These are phyloP conservation scores for Macroglossus sobrinus DNA, from an alignment of 2,113 vertebrate genomes.

Conservation along the genomic window DNA sequence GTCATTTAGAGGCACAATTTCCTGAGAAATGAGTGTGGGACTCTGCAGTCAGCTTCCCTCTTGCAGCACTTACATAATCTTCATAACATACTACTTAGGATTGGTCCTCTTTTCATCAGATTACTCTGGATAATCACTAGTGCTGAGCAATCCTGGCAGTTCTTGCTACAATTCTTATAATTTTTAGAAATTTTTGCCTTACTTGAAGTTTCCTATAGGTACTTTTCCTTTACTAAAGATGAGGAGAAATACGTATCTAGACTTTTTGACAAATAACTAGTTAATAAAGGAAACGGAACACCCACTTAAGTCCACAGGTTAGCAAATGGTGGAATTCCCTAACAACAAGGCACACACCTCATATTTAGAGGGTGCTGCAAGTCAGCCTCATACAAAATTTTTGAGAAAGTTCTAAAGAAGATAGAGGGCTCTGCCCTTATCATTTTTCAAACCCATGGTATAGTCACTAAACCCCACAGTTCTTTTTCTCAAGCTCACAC, in stretches of 20 bases:
- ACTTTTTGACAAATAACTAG: not conserved
- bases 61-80: not conserved
- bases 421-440: not conserved
- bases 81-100: accelerated
- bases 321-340: not conserved
- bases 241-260: not conserved
- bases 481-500: not conserved
- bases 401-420: not conserved
- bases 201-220: not conserved
- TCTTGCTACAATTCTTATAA: not conserved
- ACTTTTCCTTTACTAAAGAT: not conserved
- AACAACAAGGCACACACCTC: not conserved
- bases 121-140: not conserved
- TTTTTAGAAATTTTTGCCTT: not conserved
- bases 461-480: not conserved
- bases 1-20: not conserved
- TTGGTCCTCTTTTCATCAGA: not conserved
- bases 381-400: not conserved
- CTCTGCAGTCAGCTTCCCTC: not conserved
- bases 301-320: not conserved
- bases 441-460: not conserved
- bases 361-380: not conserved
- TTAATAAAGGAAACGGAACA: not conserved
- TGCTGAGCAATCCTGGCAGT: not conserved
- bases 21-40: not conserved